Conservation (phyloP, 2,797 vertebrate species). For the Fratercula arctica region DNA sequence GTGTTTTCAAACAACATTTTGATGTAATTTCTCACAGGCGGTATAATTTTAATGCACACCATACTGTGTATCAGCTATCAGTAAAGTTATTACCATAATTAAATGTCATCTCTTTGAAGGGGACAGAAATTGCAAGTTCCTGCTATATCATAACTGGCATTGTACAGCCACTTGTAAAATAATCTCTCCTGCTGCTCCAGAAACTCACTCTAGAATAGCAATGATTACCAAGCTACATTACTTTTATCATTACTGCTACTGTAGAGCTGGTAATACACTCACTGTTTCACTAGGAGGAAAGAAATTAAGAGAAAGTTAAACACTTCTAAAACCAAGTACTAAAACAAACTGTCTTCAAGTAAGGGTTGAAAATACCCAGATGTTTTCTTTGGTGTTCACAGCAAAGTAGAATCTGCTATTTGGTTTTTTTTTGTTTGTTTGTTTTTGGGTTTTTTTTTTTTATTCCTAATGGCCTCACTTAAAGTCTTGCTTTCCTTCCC, state of each 20-base stretch:
- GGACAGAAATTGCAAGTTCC: conserved; percentile 60
- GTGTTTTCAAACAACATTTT: conserved; percentile 41
- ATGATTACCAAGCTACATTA: neutral
- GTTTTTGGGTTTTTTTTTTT: too few relatives aligned
- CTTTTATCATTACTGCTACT: neutral
- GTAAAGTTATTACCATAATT: conserved; percentile 71
- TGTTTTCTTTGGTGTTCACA: neutral
- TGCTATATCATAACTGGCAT: conserved; percentile 61
- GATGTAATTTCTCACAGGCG: conserved; percentile 48
- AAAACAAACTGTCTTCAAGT: neutral
- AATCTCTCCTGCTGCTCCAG: conserved; percentile 71
- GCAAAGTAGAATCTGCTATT: neutral
- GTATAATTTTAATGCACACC: conserved; percentile 60
- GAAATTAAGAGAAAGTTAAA: neutral
- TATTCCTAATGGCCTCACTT: neutral
- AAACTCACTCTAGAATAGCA: conserved; percentile 51
- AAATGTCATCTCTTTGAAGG: conserved; percentile 70
- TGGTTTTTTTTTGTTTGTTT: too few relatives aligned
- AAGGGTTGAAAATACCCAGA: neutral
- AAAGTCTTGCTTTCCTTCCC: neutral
- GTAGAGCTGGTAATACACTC: neutral
- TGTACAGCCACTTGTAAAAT: conserved; percentile 68
- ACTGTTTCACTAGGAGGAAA: neutral
- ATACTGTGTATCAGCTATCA: conserved; percentile 64
- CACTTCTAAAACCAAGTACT: neutral